A percentile compares a stretch with the other conserved stretches of the same genome.
phyloP scores from a whole-genome alignment of 2,113 vertebrate genomes.

The Gasterosteus aculeatus region DNA sequence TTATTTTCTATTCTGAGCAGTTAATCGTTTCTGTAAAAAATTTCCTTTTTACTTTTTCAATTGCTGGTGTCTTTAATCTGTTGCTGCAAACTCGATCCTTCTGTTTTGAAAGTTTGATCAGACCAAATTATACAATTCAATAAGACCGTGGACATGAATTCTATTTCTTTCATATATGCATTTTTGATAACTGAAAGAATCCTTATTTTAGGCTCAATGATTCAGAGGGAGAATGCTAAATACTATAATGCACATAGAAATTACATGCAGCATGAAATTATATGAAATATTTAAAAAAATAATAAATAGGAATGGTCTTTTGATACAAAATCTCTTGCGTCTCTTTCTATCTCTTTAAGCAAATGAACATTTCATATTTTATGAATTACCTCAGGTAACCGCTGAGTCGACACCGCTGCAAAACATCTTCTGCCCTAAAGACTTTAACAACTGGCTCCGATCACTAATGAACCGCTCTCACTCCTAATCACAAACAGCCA shows the following conservation, averaged over 20 bases:
- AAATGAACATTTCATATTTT: slow-evolving; percentile 62
- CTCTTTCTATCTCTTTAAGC: slow-evolving; percentile 1
- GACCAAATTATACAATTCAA: background rate
- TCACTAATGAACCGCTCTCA: slow-evolving; percentile 71
- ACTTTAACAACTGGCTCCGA: slow-evolving; percentile 43
- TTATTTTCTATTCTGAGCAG: background rate
- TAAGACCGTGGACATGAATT: background rate
- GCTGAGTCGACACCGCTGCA: slow-evolving; percentile 60
- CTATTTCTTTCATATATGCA: background rate
- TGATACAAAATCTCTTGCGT: slow-evolving; percentile 8
- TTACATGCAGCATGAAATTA: too few species aligned
- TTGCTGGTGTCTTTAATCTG: background rate
- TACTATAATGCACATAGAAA: background rate
- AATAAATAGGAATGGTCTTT: background rate
- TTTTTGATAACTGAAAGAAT: background rate
- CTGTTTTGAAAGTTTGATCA: background rate
- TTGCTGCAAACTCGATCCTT: background rate
- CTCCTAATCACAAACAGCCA: slow-evolving; percentile 60
- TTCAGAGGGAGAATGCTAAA: background rate
- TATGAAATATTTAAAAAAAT: background rate
- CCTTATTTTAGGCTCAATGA: background rate
- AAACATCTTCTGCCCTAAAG: slow-evolving; percentile 71
- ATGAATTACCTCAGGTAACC: slow-evolving; percentile 56
- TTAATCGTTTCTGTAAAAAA: background rate
- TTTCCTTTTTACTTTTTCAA: too few species aligned